phyloP scores from a whole-genome alignment of 2,797 vertebrate species.

The Bradypodion pumilum region DNA sequence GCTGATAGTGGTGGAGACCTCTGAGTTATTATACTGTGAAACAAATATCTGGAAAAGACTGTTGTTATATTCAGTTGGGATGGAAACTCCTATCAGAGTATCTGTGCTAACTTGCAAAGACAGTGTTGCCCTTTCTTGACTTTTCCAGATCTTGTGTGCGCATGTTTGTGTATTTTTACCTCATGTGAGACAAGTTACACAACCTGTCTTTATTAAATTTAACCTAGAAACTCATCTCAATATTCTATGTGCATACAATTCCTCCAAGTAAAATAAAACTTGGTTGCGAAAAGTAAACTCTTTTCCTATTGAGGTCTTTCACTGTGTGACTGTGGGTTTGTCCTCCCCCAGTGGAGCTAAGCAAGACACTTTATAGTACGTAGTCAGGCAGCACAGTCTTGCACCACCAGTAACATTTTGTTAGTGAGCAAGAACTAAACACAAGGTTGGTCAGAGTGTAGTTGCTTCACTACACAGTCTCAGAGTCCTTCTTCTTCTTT shows the following conservation, averaged over 20 bases:
- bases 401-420: no score
- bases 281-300: not conserved
- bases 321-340: not conserved
- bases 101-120: not conserved
- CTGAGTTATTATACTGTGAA: rapidly evolving
- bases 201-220: not conserved
- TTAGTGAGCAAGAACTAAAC: no score
- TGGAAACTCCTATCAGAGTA: not conserved
- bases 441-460: no score
- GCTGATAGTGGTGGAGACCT: not conserved
- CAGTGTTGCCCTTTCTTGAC: not conserved
- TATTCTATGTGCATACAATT: not conserved
- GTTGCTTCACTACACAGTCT: no score
- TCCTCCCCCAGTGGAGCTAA: no score
- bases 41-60: not conserved
- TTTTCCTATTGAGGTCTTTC: not conserved
- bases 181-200: not conserved
- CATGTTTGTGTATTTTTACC: no score
- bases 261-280: not conserved
- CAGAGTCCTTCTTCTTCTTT: no score
- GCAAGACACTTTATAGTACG: no score
- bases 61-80: not conserved
- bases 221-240: not conserved
- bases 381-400: no score
- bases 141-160: not conserved